phyloP scores from a whole-genome alignment of 1,140 invertebrate species.

The Campoletis sonorensis region DNA sequence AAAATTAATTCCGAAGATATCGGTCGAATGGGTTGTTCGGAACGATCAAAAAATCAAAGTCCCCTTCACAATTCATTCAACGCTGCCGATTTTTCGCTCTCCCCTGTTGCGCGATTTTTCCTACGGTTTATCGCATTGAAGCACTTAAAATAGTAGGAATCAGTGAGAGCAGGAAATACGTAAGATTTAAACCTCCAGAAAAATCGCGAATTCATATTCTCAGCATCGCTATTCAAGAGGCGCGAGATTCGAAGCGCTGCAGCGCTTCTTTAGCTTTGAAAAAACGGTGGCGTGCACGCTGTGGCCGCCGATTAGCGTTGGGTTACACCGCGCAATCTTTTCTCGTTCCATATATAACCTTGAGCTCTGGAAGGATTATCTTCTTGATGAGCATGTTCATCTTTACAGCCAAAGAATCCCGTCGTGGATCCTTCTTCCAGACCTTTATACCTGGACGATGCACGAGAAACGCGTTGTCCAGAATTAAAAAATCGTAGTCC shows the following conservation, averaged over 20 bases:
- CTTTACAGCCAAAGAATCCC: constrained; percentile 85
- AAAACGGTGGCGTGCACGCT: not conserved
- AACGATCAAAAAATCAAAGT: too few species aligned
- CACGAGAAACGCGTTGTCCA: constrained; percentile 93
- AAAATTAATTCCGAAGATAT: too few species aligned
- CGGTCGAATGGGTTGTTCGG: too few species aligned
- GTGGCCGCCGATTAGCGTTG: constrained; percentile 48
- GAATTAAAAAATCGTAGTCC: constrained; percentile 92
- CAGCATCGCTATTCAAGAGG: not conserved
- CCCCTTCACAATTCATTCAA: too few species aligned
- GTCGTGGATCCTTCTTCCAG: constrained; percentile 84
- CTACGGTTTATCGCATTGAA: not conserved
- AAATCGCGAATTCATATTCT: not conserved
- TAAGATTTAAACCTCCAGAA: not conserved
- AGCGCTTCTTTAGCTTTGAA: not conserved
- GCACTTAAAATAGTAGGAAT: not conserved
- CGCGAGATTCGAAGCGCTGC: too few species aligned
- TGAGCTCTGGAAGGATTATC: constrained; percentile 90
- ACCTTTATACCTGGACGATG: constrained; percentile 92
- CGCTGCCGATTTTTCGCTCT: too few species aligned
- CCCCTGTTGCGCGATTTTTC: not conserved
- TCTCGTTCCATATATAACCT: constrained; percentile 86
- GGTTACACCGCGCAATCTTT: constrained; percentile 88
- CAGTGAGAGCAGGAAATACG: not conserved
- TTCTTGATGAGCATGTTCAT: constrained; percentile 89